Conservation (phyloP, 2,888 invertebrate species). For the Hirtodrosophila duncani region DNA sequence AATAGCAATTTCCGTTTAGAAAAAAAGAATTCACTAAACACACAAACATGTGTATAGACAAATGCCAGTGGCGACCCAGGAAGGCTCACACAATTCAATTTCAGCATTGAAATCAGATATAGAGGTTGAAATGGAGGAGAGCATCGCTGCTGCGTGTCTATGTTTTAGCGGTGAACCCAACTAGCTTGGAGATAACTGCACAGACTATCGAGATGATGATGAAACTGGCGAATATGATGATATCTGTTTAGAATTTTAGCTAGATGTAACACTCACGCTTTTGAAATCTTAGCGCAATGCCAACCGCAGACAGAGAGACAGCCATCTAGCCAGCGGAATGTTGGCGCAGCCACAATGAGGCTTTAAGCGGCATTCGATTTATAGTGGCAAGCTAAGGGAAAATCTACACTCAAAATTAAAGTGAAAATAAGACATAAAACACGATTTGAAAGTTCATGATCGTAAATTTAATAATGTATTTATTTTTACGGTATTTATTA, state of each 20-base stretch:
- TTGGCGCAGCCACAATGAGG: constrained; percentile 40
- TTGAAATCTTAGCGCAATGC: constrained; percentile 39
- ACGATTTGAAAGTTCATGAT: too few species aligned
- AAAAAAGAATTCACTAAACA: constrained; percentile 6
- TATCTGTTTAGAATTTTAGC: constrained; percentile 42
- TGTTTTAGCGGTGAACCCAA: constrained; percentile 28
- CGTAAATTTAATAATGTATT: too few species aligned
- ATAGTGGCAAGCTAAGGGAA: constrained; percentile 1
- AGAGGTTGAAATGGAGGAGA: neutral
- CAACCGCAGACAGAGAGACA: constrained; percentile 48
- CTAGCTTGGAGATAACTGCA: constrained; percentile 17
- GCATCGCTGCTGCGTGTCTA: constrained; percentile 15
- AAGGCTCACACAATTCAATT: constrained; percentile 51
- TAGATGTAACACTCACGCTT: too few species aligned
- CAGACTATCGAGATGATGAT: neutral
- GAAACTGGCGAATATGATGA: neutral
- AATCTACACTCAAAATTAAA: too few species aligned
- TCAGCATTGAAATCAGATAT: constrained; percentile 62
- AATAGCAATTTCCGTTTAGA: constrained; percentile 56
- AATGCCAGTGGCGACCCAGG: constrained; percentile 17
- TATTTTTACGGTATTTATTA: too few species aligned
- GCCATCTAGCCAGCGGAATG: constrained; percentile 46
- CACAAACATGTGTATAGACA: constrained; percentile 2
- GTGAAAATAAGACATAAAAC: too few species aligned
- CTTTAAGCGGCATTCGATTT: constrained; percentile 4